phyloP scores from a whole-genome alignment of 2,888 invertebrate species.

The Automeris io region DNA sequence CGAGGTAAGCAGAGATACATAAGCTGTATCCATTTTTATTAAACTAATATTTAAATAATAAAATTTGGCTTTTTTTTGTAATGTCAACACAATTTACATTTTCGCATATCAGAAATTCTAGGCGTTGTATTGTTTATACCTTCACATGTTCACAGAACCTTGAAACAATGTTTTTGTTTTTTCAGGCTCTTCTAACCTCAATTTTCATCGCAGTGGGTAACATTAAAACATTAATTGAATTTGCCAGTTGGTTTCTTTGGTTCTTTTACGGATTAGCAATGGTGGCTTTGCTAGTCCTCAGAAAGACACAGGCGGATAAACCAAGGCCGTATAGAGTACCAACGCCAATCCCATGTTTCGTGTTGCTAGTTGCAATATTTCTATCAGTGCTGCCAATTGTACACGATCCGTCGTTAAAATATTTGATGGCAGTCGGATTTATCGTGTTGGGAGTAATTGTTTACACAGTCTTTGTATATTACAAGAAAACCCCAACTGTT shows the following conservation, averaged over 20 bases:
- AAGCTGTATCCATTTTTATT: too few relatives aligned
- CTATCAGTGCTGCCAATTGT: constrained; percentile 85
- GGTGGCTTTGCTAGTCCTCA: constrained; percentile 84
- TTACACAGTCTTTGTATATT: constrained; percentile 86
- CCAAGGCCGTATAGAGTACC: constrained; percentile 86
- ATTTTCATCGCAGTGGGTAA: constrained; percentile 84
- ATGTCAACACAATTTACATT: too few relatives aligned
- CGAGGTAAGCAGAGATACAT: too few relatives aligned
- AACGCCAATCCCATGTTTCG: constrained; percentile 83
- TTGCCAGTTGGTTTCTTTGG: constrained; percentile 93
- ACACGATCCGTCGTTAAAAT: constrained; percentile 85
- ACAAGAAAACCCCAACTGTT: constrained; percentile 78
- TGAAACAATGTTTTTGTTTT: constrained; percentile 23
- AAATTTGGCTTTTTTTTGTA: too few relatives aligned
- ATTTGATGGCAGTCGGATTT: constrained; percentile 85
- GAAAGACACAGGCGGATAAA: constrained; percentile 81
- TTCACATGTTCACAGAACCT: too few relatives aligned
- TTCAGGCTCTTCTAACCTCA: constrained; percentile 81
- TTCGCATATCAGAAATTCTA: too few relatives aligned
- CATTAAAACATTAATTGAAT: constrained; percentile 86
- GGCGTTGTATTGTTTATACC: too few relatives aligned
- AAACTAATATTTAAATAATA: too few relatives aligned
- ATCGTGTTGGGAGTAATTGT: constrained; percentile 81
- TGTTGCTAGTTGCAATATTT: constrained; percentile 82
- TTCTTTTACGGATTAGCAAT: constrained; percentile 90